phyloP scores from a whole-genome alignment of 92 coral and sea anemone genomes.

The Epizoanthus fatuus region DNA sequence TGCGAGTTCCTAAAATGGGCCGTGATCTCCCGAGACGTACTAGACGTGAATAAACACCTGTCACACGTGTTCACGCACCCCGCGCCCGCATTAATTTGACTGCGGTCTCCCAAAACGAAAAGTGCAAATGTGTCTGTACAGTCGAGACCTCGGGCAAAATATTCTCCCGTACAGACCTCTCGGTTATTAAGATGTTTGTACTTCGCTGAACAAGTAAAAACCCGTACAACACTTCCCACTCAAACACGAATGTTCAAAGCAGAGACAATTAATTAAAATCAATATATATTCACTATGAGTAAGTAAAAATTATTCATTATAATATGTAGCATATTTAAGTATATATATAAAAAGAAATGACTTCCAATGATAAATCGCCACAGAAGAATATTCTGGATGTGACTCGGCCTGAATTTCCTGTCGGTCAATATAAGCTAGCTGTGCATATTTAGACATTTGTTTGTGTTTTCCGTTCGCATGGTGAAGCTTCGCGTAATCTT shows the following conservation, averaged over 20 bases:
- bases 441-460: not conserved
- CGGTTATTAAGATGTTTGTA: too few relatives aligned
- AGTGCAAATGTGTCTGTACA: too few relatives aligned
- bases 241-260: too few relatives aligned
- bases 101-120: not conserved
- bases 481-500: constrained; percentile 9
- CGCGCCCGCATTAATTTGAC: too few relatives aligned
- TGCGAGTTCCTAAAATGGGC: not conserved
- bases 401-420: not conserved
- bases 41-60: too few relatives aligned
- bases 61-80: not conserved
- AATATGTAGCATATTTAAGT: not conserved
- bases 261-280: not conserved
- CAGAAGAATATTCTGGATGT: not conserved
- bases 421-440: not conserved
- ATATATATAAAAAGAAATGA: not conserved
- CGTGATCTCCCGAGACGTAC: constrained; percentile 12
- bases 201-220: too few relatives aligned
- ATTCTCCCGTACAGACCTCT: too few relatives aligned
- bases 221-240: too few relatives aligned
- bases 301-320: not conserved
- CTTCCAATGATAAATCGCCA: not conserved
- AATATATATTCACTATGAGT: not conserved
- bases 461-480: constrained; percentile 13
- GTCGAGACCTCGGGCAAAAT: too few relatives aligned